phyloP scores from a whole-genome alignment of 1,140 invertebrate species.

The Luehdorfia chinensis region DNA sequence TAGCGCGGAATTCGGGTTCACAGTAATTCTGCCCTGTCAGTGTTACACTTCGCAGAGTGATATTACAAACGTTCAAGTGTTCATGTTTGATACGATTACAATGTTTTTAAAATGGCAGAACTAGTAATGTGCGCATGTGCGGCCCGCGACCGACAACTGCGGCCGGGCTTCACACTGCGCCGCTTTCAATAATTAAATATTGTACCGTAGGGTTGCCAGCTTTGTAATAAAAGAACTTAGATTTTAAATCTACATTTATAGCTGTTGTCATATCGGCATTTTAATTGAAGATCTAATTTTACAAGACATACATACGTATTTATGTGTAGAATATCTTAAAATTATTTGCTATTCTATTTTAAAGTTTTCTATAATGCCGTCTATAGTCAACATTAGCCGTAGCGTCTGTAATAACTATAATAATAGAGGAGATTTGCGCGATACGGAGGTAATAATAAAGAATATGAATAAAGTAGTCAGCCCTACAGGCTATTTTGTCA shows the following conservation, averaged over 20 bases:
- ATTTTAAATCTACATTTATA: background rate
- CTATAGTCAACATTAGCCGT: too few species aligned
- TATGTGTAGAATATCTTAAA: too few species aligned
- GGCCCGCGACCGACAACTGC: slow-evolving; percentile 26
- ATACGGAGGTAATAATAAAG: too few species aligned
- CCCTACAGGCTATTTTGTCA: slow-evolving; percentile 8
- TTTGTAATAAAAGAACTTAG: background rate
- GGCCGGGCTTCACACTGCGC: slow-evolving; percentile 16
- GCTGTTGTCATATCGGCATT: background rate
- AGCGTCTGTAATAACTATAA: too few species aligned
- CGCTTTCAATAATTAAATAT: slow-evolving; percentile 14
- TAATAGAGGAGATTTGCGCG: too few species aligned
- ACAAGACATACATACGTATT: too few species aligned
- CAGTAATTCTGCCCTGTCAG: slow-evolving; percentile 23
- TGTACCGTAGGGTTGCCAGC: slow-evolving; percentile 7
- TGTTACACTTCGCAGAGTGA: slow-evolving; percentile 27
- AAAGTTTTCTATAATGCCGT: too few species aligned
- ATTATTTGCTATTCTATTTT: too few species aligned
- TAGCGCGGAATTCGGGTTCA: slow-evolving; percentile 20
- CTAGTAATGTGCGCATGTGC: slow-evolving; percentile 46
- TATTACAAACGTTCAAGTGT: slow-evolving; percentile 30
- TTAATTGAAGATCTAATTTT: too few species aligned
- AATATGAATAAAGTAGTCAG: too few species aligned
- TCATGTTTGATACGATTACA: slow-evolving; percentile 31
- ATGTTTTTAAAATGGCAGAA: slow-evolving; percentile 40